These are phyloP conservation scores for Zapus hudsonius DNA, from an alignment of 2,113 vertebrate genomes.

Conservation along the genomic window DNA sequence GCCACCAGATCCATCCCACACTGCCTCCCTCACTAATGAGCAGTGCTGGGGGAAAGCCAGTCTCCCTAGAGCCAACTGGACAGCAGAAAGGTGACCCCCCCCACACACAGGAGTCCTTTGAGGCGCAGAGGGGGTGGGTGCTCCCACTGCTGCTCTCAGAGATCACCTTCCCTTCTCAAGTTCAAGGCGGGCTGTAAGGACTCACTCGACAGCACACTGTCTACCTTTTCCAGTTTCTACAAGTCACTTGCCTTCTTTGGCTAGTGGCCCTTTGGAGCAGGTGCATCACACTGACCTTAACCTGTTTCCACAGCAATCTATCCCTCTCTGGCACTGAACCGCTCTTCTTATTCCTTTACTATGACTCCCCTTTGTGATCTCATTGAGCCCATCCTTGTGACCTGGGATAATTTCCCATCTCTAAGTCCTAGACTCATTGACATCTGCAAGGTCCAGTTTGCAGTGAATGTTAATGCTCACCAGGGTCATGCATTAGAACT, in stretches of 20 bases:
- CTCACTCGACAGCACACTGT: fast-evolving
- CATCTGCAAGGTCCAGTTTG: neutral
- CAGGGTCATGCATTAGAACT: too few relatives aligned
- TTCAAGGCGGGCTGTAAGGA: too few relatives aligned
- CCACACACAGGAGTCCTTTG: neutral
- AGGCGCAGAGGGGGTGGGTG: neutral
- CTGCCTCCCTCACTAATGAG: neutral
- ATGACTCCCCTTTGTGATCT: neutral
- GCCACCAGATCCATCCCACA: neutral
- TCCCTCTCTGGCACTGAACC: neutral
- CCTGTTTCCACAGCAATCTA: fast-evolving
- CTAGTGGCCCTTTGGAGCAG: fast-evolving
- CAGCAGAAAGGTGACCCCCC: too few relatives aligned
- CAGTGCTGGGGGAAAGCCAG: too few relatives aligned
- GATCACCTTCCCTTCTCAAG: neutral
- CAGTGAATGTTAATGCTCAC: too few relatives aligned
- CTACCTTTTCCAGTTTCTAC: neutral
- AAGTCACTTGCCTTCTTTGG: neutral
- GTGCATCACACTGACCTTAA: neutral
- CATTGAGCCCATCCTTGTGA: fast-evolving
- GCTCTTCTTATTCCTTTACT: neutral
- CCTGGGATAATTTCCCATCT: neutral
- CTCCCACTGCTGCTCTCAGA: fast-evolving
- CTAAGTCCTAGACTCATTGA: neutral
- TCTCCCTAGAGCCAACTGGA: fast-evolving